A percentile compares a stretch with the other conserved stretches of the same genome.
Conservation (phyloP, 2,888 invertebrate species). For the Nymphalis c-album region DNA sequence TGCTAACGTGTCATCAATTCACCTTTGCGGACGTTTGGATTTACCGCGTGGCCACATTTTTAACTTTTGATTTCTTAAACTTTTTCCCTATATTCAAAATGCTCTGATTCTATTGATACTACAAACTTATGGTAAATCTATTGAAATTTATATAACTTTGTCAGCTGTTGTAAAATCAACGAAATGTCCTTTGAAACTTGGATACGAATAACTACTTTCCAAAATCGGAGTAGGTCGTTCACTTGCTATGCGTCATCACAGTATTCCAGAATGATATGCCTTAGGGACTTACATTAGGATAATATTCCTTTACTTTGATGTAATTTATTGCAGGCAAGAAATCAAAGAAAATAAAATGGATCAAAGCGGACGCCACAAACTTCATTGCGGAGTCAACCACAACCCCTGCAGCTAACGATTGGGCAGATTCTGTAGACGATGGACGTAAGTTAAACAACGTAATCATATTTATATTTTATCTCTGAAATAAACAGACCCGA, state of each 20-base stretch:
- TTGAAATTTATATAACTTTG: not conserved
- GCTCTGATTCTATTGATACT: constrained; percentile 34
- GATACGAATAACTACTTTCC: constrained; percentile 72
- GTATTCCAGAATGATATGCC: constrained; percentile 49
- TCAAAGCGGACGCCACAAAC: constrained; percentile 89
- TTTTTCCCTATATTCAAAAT: constrained; percentile 29
- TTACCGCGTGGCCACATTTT: constrained; percentile 81
- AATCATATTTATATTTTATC: not conserved
- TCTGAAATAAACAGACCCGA: constrained; percentile 50
- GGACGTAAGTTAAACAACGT: constrained; percentile 81
- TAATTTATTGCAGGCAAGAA: constrained; percentile 85
- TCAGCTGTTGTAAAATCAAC: constrained; percentile 14
- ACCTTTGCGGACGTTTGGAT: constrained; percentile 78
- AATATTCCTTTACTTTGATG: constrained; percentile 40
- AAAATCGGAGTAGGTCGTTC: constrained; percentile 73
- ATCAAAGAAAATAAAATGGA: constrained; percentile 92
- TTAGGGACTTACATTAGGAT: constrained; percentile 38
- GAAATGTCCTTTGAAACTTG: constrained; percentile 50
- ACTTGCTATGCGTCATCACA: constrained; percentile 74
- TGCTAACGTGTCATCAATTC: constrained; percentile 81
- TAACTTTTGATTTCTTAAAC: constrained; percentile 47
- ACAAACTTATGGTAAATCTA: constrained; percentile 1
- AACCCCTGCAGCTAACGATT: constrained; percentile 82
- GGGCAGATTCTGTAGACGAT: constrained; percentile 93
- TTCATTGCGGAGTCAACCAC: constrained; percentile 88